Evolutionary conservation across 2,888 invertebrate genomes (phyloP), one percentile per base, ranked within the genome.

Genomic region (Drosophila imparisetae): DNA sequence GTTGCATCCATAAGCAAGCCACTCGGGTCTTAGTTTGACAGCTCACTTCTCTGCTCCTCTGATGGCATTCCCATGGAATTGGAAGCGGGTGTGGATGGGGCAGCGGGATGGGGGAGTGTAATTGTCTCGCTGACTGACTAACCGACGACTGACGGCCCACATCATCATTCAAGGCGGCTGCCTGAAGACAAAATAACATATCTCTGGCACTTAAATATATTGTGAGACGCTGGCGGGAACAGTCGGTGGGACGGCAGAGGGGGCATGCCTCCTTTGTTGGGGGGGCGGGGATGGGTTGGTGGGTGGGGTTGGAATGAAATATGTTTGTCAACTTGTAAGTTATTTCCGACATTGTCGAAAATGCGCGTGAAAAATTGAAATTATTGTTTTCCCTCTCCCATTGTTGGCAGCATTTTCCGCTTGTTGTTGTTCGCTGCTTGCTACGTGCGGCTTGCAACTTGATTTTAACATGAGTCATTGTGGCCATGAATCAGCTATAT

Each of bases 311-410:
- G 60, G 27, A 49, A 66, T 76, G 80, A 82, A 80, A 83, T 85
- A 82, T 82, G 86, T 86, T 85, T 82, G 82, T 82, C 82, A 85
- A 85, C 77, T 82, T 86, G 83, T 83, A 83, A 83, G 80, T 83
- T 83, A 83, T 85, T 83, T 85, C 83, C 75, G 83, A 82, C 80
- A 79, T 67, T 81, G 71, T 82, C 72, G 71, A 79, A 82, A 82
- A 71, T 79, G 76, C 80, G 80, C 86, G 83, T 82, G 83, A 80
- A 81, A 82, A 81, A 81, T 81, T 80, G 80, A 81, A 81, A 80
- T 79, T 81, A 81, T 81, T 83, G 79, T 82, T 81, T 81, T 69
- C 50, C 55, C 36, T 27, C 40, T 45, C 60, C 50, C 66, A 66
- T 69, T 74, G 70, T 78, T 75, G 69, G 21, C 59, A 34, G 18